phyloP scores from a whole-genome alignment of 2,888 invertebrate genomes.

The Hirtodrosophila alboralis region DNA sequence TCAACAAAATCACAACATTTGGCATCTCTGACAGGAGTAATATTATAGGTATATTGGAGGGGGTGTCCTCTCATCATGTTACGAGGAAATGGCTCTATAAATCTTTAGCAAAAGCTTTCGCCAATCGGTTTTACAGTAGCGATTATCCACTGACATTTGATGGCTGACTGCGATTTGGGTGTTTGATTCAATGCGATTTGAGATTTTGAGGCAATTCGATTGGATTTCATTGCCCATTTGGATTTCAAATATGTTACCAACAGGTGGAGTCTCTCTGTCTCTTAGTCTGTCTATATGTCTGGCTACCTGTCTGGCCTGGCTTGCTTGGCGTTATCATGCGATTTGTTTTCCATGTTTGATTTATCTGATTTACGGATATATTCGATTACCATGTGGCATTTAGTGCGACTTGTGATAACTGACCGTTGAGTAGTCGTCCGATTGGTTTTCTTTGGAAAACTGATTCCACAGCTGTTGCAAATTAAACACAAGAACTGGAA shows the following conservation, averaged over 20 bases:
- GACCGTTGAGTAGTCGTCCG: conserved; percentile 29
- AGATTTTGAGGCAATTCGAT: conserved; percentile 26
- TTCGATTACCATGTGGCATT: conserved; percentile 54
- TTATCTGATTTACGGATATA: conserved; percentile 65
- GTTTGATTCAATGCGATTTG: conserved; percentile 8
- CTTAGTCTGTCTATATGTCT: neutral
- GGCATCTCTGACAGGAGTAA: too few relatives aligned
- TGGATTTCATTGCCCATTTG: conserved; percentile 34
- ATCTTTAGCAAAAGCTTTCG: conserved; percentile 62
- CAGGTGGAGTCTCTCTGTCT: conserved; percentile 4
- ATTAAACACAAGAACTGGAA: neutral
- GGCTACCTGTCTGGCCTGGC: conserved; percentile 26
- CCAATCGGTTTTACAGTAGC: conserved; percentile 61
- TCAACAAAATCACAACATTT: too few relatives aligned
- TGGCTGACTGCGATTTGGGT: conserved; percentile 46
- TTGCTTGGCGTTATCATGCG: conserved; percentile 57
- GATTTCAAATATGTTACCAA: neutral
- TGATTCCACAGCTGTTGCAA: conserved; percentile 5
- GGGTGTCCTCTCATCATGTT: conserved; percentile 41
- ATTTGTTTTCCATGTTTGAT: conserved; percentile 73
- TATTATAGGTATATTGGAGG: neutral
- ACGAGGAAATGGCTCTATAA: conserved; percentile 69
- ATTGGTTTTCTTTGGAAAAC: conserved; percentile 9
- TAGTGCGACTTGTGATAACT: conserved; percentile 47
- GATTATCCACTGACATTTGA: conserved; percentile 56